Base-by-base conservation (phyloP, 2,797 vertebrate species). In the Esox masquinongy region DNA sequence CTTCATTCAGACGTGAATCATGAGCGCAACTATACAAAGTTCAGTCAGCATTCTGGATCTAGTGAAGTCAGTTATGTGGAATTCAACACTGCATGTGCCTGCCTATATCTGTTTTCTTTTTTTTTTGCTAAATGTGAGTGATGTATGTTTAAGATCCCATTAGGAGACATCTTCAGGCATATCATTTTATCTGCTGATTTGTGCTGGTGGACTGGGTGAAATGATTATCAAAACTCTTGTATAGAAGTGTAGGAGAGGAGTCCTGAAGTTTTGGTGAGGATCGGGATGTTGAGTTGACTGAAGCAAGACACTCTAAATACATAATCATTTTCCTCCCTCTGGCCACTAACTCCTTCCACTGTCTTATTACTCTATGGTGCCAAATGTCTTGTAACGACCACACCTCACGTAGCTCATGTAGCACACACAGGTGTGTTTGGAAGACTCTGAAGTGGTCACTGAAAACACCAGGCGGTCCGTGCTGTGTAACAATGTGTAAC, bases 41-140 rank as follows among this genome's bases (percentile, higher is more conserved):
- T 75, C 49, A 39, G 53, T 29, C 47, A 22, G 1, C 22, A 24
- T 43, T 34, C 64, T 16, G 11, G 36, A 39, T 68, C 43, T 68
- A 74, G 68, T 36, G 49, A 56, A 19, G 61, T 31, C n/a, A 69
- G 61, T 76, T 36, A 47, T 31, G 63, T 71, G 36, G 68, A 49
- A 70, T 31, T 39, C 36, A 11, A 9, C 16, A 22, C 22, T 22
- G 2, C 5, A 29, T 22, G 68, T 36, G 53, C 16, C 22, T 70
- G 51, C 50, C 47, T 47, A 24, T 2, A 24, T 26, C 14, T n/a
- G 3, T 6, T n/a, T 56, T 74, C 67, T 51, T 22, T n/a, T 49
- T 19, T 1, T 50, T 47, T 26, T 15, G 24, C 17, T 72, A 11
- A 36, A 26, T 66, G n/a, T 75, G 43, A 72, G 36, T 39, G 67